Evolutionary conservation across 2,797 vertebrate species (phyloP), one percentile per base, ranked within the genome.

Genomic region (Coregonus suidteri): DNA sequence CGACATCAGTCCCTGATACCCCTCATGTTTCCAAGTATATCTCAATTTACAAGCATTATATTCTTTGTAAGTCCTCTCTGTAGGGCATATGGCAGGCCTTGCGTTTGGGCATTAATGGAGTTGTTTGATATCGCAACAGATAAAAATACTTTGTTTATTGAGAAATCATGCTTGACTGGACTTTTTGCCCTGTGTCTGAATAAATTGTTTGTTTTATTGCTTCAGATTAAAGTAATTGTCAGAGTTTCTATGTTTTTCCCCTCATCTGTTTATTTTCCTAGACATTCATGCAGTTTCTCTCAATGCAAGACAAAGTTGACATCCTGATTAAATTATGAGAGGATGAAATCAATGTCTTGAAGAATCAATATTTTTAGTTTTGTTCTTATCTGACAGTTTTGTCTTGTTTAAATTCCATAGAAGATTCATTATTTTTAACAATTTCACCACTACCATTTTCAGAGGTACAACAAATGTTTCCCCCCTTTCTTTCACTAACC

Each of bases 201-300:
- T 87, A 82, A 85, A 84, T 90, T 91, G 86, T 88, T 92, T 92
- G 90, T 91, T 89, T 93, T 90, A 91, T 89, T 92, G 91, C 88
- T 92, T 91, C 88, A 90, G 83, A 94, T 93, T 94, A 93, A 94
- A 94, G 89, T 78, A 89, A 86, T 81, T 86, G 67, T 86, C 75
- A 81, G 74, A 80, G 82, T 89, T 85, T 84, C 77, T 77, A 77
- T 83, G 66, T 74, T 34, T 18, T 71, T 62, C 4, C 20, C 13
- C 34, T 35, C 3, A 64, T 25, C 6, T 74, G 18, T 70, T 75
- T 14, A 64, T 75, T 47, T 71, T 20, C 20, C 59, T 25, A 59
- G 25, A 35, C 16, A 6, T 62, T 37, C 30, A 71, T 62, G 35
- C 31, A 11, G 34, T 71, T 56, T 37, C 35, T 4, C 69, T 56